Base-by-base conservation (phyloP, 2,797 vertebrate species). In the Labroides dimidiatus region DNA sequence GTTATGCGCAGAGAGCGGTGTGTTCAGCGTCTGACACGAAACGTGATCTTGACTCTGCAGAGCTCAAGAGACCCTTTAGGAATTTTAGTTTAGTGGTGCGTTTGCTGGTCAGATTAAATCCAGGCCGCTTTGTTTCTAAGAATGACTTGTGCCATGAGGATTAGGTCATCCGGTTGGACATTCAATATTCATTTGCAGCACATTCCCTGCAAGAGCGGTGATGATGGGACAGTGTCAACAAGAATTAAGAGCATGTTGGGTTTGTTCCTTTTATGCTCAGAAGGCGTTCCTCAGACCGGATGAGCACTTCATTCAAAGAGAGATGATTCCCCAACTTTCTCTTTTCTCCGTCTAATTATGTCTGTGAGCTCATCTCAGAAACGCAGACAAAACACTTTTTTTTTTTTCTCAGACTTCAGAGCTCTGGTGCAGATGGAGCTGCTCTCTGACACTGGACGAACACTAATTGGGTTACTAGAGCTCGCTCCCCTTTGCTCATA, bases 381-480 rank as follows among this genome's bases (percentile, higher is more conserved):
- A 23, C 3, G 3, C 3, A 0, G 41, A 49, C 15, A 39, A 49
- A 69, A 76, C 43, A 10, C 10, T 12, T 14, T 45, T 42, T 74
- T 12, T 14, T 45, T 42, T 74, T 59, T 41, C 50, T 64, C 2
- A 3, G 51, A 60, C 65, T 44, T 37, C 49, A 62, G 63, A 59
- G 43, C 77, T 30, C 41, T 36, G 64, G 77, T 60, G 78, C 30
- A 60, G 60, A 59, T 33, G 63, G 75, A 76, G 71, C 68, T 19
- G 64, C 39, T 74, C 56, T 74, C 52, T 52, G 80, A 77, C 69
- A 66, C 67, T 76, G 75, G 82, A 70, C 64, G 2, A 52, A 64
- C 75, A 65, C 84, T 92, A 91, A 92, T 89, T 91, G 87, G 90
- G 87, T 94, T 89, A 92, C 88, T 84, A 68, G 87, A 85, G 77